Conservation (phyloP, 2,888 invertebrate genomes). For the Agrotis puta region DNA sequence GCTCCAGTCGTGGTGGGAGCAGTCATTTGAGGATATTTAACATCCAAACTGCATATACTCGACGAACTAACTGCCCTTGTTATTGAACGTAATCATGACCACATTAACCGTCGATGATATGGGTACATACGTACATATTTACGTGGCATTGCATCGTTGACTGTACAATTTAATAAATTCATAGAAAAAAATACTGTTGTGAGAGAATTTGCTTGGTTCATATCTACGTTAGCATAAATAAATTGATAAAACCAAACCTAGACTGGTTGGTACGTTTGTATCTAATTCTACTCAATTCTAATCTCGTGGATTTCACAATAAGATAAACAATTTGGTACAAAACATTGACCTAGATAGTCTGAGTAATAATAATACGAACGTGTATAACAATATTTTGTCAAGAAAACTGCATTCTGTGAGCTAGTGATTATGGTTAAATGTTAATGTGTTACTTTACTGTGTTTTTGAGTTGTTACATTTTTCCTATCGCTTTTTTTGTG, state of each 20-base stretch:
- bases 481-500: no score
- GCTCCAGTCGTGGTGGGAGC: no score
- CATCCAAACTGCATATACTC: not conserved
- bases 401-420: not conserved
- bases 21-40: no score
- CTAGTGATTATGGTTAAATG: no score
- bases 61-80: conserved; percentile 5
- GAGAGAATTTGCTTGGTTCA: not conserved
- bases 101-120: conserved; percentile 8
- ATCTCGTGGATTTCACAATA: conserved; percentile 24
- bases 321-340: conserved; percentile 11
- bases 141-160: no score
- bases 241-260: not conserved
- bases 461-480: no score
- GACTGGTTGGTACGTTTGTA: not conserved
- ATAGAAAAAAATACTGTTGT: not conserved
- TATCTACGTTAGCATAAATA: no score
- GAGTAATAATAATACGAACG: conserved; percentile 1
- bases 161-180: no score
- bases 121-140: no score
- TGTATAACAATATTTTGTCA: not conserved
- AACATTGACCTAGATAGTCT: conserved; percentile 45
- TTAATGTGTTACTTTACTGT: no score
- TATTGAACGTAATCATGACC: not conserved
- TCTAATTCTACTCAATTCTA: conserved; percentile 3